Conservation (phyloP, 2,113 vertebrate species). For the Cromileptes altivelis region DNA sequence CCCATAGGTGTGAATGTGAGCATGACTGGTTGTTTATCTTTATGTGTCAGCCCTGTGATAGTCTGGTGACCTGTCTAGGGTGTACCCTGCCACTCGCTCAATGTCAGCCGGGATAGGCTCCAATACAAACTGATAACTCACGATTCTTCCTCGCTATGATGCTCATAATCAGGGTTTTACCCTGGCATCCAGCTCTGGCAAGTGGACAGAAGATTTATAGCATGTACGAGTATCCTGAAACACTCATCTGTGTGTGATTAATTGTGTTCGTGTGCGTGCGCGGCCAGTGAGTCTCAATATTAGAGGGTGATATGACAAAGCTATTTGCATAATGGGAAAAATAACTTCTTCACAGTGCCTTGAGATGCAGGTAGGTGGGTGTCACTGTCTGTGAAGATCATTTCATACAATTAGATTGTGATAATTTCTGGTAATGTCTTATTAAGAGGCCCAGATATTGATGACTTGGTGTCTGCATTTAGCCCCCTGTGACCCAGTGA, state of each 20-base stretch:
- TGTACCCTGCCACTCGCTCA: no score
- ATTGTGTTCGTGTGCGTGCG: not conserved
- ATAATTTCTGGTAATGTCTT: conserved; percentile 47
- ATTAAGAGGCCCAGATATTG: conserved; percentile 48
- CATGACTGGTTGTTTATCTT: no score
- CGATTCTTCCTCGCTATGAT: not conserved
- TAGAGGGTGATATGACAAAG: not conserved
- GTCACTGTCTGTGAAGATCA: conserved; percentile 36
- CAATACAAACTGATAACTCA: not conserved
- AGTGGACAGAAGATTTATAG: not conserved
- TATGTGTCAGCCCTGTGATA: no score
- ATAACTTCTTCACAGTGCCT: not conserved
- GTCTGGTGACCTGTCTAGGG: no score
- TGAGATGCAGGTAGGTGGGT: conserved; percentile 15
- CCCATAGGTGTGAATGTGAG: no score
- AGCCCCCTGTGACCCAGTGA: conserved; percentile 22
- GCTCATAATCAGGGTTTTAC: not conserved
- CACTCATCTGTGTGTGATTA: not conserved
- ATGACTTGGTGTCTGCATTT: conserved; percentile 55
- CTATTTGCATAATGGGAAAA: conserved; percentile 20
- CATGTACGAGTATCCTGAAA: not conserved
- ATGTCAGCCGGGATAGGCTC: no score
- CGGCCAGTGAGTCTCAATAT: not conserved
- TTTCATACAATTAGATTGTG: conserved; percentile 41
- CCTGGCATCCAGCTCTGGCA: not conserved